Conservation (phyloP, 23 tunicate genomes). For the Halocynthia roretzi region DNA sequence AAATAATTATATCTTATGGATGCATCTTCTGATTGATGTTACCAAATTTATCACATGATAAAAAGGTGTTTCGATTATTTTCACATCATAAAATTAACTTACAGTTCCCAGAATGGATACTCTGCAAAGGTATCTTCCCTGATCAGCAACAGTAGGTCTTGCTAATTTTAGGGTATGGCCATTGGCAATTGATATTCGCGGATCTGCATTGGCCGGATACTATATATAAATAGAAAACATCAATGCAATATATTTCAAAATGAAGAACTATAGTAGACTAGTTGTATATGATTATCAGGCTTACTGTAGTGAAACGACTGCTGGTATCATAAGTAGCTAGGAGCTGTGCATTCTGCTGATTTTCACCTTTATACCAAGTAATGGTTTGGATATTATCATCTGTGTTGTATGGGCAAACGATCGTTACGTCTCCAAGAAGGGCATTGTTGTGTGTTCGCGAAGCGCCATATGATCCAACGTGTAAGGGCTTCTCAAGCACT, state of each 20-base stretch:
- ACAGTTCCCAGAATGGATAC: not conserved
- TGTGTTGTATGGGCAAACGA: not conserved
- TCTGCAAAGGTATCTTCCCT: not conserved
- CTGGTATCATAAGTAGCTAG: not conserved
- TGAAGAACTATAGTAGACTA: not conserved
- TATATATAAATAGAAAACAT: not conserved
- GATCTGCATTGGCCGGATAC: slow-evolving; percentile 1
- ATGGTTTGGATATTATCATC: slow-evolving; percentile 1
- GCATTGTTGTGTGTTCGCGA: too few relatives aligned
- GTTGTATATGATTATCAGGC: not conserved
- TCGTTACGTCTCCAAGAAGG: not conserved
- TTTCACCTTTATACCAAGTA: slow-evolving; percentile 6
- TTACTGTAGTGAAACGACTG: not conserved
- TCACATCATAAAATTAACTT: not conserved
- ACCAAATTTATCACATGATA: not conserved
- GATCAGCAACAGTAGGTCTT: not conserved
- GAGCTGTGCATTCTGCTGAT: not conserved
- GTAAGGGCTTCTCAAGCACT: too few relatives aligned
- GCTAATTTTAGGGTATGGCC: not conserved
- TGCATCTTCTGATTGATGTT: not conserved
- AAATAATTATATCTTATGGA: not conserved
- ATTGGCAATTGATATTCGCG: not conserved
- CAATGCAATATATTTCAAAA: not conserved
- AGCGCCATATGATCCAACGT: too few relatives aligned
- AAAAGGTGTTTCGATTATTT: not conserved